Base-by-base conservation (phyloP, 2,797 vertebrate species). In the Enteromius radiatus region DNA sequence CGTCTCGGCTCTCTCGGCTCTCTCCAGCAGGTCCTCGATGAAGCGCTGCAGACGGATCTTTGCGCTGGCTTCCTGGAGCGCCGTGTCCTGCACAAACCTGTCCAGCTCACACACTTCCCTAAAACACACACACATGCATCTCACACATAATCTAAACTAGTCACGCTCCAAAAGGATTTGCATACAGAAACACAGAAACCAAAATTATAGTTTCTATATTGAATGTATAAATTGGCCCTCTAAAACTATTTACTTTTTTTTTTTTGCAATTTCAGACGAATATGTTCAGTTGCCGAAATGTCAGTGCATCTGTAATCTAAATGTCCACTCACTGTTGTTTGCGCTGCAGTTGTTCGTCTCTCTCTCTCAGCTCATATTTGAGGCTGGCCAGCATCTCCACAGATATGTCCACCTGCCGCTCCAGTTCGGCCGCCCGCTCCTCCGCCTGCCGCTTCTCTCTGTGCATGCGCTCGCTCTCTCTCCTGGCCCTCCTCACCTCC, bases 371-470 rank as follows among this genome's bases (percentile, higher is more conserved):
- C 89, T 96, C 95, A 87, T 96, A 95, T 88, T 95, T 96, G 83
- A 96, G 94, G 1, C 93, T 94, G 0, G 96, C 96, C 91, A 96
- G 59, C 94, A 96, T 95, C 90, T 96, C 96, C 89, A 96, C 95
- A 0, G 96, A 96, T 88, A 96, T 94, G 0, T 95, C 94, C 86
- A 96, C 96, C 89, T 96, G 96, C 4, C 93, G 92, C 0, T 94
- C 95, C 45, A 96, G 93, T 77, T 95, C 93, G 0, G 93, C 90
- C 0, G 95, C 95, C 0, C 95, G 90, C 81, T 95, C 94, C 88
- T 96, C 96, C 73, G 95, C 91, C 82, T 96, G 94, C 76, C 93
- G 94, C 87, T 95, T 96, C 87, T 96, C 95, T 0, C 91, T 85
- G 45, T 95, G 93, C 21, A 96, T 92, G 49, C 92, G 43, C 28